Base-by-base conservation (phyloP, 2,113 vertebrate species). In the Zosterops lateralis region DNA sequence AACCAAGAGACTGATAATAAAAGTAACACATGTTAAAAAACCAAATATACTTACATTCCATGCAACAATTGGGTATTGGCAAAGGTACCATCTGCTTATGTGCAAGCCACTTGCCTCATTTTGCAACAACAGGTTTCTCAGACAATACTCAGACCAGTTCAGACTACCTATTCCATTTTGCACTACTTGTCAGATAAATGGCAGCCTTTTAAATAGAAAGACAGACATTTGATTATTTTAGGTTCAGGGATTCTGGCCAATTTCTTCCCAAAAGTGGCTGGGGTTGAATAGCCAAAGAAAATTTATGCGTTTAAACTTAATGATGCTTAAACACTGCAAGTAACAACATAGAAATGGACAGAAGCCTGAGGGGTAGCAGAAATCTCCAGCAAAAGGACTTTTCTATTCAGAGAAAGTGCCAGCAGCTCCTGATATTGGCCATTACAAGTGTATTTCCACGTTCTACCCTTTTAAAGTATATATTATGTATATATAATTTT, bases 301-400 rank as follows among this genome's bases (percentile, higher is more conserved):
- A 95, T 91, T 26, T 85, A 91, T 68, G 82, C 84, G 82, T 77
- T 95, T 93, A 92, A 96, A 88, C 44, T 90, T 95, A 87, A 92
- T 76, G 78, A 87, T 47, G 62, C 78, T 95, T 91, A 76, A 95
- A 95, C 34, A 60, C 22, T 91, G 67, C 67, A 85, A 90, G 84
- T 74, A 76, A 77, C 34, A 70, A 79, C 58, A 44, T 0, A 77
- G 44, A 92, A 91, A 83, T 47, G 56, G 62, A 76, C 74, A 93
- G 70, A 87, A 84, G 74, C 70, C 89, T 62, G 82, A 89, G 44
- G 67, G 38, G 60, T 29, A 84, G 72, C 24, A 92, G 60, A 67
- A 85, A 62, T 70, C 78, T 88, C 64, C 51, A 80, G 72, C 42
- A 84, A 67, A 91, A 85, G 84, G 28, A 50, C 22, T 83, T 68